These are phyloP conservation scores for Psix sp. DNA, from an alignment of 1,140 invertebrate genomes.

Conservation along the genomic window DNA sequence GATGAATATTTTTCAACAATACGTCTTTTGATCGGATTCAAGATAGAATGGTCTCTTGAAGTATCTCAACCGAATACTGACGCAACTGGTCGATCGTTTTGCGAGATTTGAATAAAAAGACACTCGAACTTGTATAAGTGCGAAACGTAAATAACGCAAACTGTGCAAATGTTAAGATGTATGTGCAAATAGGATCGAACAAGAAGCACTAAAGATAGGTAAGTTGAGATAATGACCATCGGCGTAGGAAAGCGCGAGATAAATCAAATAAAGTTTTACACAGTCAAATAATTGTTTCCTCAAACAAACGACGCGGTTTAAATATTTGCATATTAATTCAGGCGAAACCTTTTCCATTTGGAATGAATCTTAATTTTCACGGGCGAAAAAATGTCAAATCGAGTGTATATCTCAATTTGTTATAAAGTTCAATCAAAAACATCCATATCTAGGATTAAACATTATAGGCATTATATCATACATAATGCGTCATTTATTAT, in stretches of 20 bases:
- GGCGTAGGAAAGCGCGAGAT: conserved; percentile 16
- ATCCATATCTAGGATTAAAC: too few species aligned
- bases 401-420: too few species aligned
- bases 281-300: conserved; percentile 8
- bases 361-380: too few species aligned
- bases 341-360: too few species aligned
- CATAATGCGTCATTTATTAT: too few species aligned
- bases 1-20: too few species aligned
- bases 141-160: conserved; percentile 40
- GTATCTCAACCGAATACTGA: conserved; percentile 23
- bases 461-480: too few species aligned
- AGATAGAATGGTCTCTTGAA: too few species aligned
- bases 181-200: conserved; percentile 15
- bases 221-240: conserved; percentile 22
- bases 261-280: conserved; percentile 11
- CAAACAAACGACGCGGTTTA: not conserved
- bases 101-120: conserved; percentile 22
- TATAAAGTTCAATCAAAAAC: too few species aligned
- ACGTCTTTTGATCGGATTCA: too few species aligned
- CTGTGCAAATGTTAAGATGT: conserved; percentile 5
- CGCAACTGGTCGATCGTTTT: conserved; percentile 24
- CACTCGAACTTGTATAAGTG: conserved; percentile 12
- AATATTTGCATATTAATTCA: not conserved
- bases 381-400: too few species aligned
- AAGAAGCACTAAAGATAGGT: conserved; percentile 30